Evolutionary conservation across 2,113 vertebrate species (phyloP).

Genomic region (Sitta europaea): DNA sequence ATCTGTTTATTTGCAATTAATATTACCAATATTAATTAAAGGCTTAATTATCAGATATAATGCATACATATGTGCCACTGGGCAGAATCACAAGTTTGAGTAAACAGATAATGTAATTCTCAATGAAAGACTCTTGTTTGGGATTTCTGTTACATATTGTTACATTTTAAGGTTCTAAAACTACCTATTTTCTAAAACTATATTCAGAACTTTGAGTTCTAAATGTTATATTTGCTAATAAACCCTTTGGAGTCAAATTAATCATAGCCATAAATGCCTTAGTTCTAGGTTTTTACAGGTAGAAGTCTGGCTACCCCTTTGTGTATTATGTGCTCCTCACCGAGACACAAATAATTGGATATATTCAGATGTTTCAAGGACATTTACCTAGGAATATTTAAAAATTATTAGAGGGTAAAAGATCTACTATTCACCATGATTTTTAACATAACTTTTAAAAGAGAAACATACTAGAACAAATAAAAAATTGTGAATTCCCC

Average conservation of each 20-base stretch:
- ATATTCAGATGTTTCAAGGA: not conserved
- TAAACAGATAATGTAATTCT: not conserved
- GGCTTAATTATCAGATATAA: slow-evolving; percentile 6
- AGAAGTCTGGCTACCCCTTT: not conserved
- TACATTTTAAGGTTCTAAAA: not conserved
- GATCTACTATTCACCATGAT: not conserved
- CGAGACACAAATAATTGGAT: not conserved
- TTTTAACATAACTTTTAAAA: not conserved
- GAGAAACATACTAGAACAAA: not conserved
- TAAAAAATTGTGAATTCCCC: not conserved
- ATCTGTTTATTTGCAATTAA: not conserved
- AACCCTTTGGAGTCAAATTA: not conserved
- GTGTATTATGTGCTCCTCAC: not conserved
- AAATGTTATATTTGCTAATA: not conserved
- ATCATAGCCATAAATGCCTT: not conserved
- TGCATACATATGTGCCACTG: not conserved
- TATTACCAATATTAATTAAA: slow-evolving; percentile 18
- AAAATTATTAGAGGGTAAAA: not conserved
- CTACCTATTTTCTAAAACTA: too few species aligned
- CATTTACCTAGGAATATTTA: not conserved
- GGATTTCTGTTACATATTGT: not conserved
- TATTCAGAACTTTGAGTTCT: not conserved
- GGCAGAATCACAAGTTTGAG: not conserved
- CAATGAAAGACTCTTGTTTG: not conserved
- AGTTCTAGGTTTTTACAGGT: not conserved